Evolutionary conservation across 2,888 invertebrate species (phyloP).

Genomic region (Gnatocerus cornutus): DNA sequence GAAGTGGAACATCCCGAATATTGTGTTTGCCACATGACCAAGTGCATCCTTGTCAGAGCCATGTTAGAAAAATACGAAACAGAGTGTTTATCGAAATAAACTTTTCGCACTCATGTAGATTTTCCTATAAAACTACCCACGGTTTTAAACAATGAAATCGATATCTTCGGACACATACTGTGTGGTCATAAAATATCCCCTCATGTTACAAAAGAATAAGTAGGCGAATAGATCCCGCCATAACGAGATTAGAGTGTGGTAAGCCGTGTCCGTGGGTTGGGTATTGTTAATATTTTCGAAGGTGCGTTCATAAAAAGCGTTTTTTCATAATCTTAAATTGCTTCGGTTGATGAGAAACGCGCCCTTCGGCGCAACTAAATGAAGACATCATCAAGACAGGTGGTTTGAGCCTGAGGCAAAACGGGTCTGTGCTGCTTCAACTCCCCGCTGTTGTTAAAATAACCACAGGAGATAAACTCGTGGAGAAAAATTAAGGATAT

Average conservation of each 20-base stretch:
- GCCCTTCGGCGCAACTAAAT: conserved; percentile 40
- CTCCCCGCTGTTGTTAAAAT: conserved; percentile 44
- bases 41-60: conserved; percentile 82
- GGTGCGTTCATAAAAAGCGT: conserved; percentile 3
- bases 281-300: conserved; percentile 1
- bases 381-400: conserved; percentile 60
- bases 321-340: conserved; percentile 17
- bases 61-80: conserved; percentile 74
- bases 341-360: conserved; percentile 22
- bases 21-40: conserved; percentile 84
- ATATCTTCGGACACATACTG: background rate
- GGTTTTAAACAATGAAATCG: background rate
- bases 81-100: conserved; percentile 54
- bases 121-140: conserved; percentile 4
- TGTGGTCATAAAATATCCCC: conserved; percentile 9
- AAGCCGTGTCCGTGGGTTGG: conserved; percentile 8
- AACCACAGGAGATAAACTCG: conserved; percentile 21
- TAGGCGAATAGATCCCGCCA: conserved; percentile 2
- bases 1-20: conserved; percentile 83
- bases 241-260: conserved; percentile 7
- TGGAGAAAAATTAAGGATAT: conserved; percentile 6
- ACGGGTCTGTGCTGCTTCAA: conserved; percentile 48
- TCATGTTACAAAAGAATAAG: conserved; percentile 13
- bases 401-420: conserved; percentile 55
- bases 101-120: background rate